Evolutionary conservation across 2,113 vertebrate genomes (phyloP).

Genomic region (Nesogale talazaci): DNA sequence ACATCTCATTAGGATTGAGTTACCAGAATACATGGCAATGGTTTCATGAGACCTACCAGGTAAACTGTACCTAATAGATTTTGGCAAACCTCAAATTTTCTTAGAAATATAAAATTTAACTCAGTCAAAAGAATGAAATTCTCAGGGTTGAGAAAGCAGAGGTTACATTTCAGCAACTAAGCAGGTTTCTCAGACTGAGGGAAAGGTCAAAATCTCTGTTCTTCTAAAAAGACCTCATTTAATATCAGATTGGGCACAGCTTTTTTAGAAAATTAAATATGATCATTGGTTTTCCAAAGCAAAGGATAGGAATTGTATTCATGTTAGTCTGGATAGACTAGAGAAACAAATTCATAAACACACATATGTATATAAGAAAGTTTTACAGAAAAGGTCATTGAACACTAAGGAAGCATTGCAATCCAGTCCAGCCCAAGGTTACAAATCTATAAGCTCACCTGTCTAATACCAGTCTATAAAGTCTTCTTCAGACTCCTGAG

Average conservation of each 20-base stretch:
- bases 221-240: background rate
- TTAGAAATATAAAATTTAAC: slow-evolving; percentile 20
- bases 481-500: too few species aligned
- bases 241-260: background rate
- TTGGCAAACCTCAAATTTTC: background rate
- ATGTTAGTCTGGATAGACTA: too few species aligned
- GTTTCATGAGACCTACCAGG: background rate
- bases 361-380: too few species aligned
- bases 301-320: background rate
- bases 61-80: background rate
- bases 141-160: background rate
- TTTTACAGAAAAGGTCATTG: too few species aligned
- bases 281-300: background rate
- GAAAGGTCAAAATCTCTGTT: background rate
- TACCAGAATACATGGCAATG: background rate
- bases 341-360: too few species aligned
- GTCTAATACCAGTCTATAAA: too few species aligned
- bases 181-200: background rate
- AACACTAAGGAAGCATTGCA: too few species aligned
- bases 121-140: background rate
- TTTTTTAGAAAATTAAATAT: background rate
- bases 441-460: too few species aligned
- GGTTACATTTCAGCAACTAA: background rate
- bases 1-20: background rate
- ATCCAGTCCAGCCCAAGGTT: too few species aligned